These are phyloP conservation scores for Sceloporus undulatus DNA, from an alignment of 2,113 vertebrate genomes.

Conservation along the genomic window DNA sequence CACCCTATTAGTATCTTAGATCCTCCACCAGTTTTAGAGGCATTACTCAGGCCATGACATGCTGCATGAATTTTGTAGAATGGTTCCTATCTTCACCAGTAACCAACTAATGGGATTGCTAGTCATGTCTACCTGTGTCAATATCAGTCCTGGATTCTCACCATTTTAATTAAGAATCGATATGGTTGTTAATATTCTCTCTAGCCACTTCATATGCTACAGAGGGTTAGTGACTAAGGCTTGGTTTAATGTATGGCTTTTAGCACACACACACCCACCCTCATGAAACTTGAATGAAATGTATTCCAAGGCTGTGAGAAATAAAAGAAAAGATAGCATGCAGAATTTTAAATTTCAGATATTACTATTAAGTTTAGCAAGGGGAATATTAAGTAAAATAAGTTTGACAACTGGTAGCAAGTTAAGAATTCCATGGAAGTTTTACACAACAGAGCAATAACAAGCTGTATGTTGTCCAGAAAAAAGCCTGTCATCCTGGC, in stretches of 20 bases:
- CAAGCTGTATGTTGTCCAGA: neutral
- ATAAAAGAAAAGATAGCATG: neutral
- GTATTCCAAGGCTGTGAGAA: neutral
- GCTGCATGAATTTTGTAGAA: neutral
- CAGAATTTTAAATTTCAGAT: neutral
- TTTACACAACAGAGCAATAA: neutral
- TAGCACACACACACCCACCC: neutral
- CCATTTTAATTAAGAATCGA: neutral
- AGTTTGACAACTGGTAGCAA: neutral
- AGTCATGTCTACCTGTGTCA: neutral
- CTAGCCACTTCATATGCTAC: neutral
- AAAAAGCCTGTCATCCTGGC: neutral
- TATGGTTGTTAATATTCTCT: neutral
- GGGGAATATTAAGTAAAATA: neutral
- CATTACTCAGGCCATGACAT: no score
- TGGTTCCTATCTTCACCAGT: neutral
- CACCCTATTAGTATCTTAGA: no score
- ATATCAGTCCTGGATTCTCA: neutral
- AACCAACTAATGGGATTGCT: neutral
- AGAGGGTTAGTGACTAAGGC: neutral
- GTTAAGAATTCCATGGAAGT: neutral
- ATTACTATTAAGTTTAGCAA: neutral
- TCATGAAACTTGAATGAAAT: neutral
- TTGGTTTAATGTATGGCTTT: neutral
- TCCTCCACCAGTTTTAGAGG: no score